Percentiles rank a stretch among this genome's conserved stretches.
phyloP scores from a whole-genome alignment of 2,888 invertebrate species.

The Pandemis heparana region DNA sequence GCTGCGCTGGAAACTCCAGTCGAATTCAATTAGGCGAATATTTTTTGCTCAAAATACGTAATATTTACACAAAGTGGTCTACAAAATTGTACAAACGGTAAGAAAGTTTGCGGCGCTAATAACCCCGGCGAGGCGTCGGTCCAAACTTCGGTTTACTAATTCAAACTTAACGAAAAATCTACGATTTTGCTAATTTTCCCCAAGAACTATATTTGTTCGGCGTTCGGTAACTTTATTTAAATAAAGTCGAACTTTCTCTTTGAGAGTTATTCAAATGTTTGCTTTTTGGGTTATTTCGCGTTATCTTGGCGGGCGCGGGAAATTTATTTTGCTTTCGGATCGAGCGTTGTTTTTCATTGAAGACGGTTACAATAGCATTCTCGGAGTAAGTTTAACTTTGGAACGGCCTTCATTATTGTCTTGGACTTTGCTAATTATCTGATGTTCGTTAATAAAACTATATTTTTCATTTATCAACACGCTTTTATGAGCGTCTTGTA shows the following conservation, averaged over 20 bases:
- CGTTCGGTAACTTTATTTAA: slow-evolving; percentile 44
- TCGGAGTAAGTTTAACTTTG: background rate
- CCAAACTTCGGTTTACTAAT: slow-evolving; percentile 59
- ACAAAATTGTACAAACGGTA: slow-evolving; percentile 72
- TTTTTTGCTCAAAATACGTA: slow-evolving; percentile 56
- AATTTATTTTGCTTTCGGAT: background rate
- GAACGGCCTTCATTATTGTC: background rate
- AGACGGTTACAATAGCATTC: slow-evolving; percentile 5
- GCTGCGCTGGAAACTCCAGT: slow-evolving; percentile 20
- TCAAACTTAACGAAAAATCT: slow-evolving; percentile 66
- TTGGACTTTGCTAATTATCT: slow-evolving; percentile 8
- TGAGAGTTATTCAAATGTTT: slow-evolving; percentile 46
- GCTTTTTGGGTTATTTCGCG: slow-evolving; percentile 31
- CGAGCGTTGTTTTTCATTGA: background rate
- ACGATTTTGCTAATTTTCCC: slow-evolving; percentile 66
- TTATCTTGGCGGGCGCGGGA: slow-evolving; percentile 11
- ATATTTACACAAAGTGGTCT: slow-evolving; percentile 69
- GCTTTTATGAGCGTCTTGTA: background rate
- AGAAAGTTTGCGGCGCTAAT: slow-evolving; percentile 67
- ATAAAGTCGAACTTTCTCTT: slow-evolving; percentile 49
- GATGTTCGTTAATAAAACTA: background rate
- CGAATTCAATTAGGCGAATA: slow-evolving; percentile 44
- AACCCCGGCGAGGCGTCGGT: slow-evolving; percentile 58
- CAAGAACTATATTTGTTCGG: slow-evolving; percentile 45
- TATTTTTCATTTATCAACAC: background rate